These are phyloP conservation scores for Ceratina australensis DNA, from an alignment of 1,140 invertebrate genomes.

Conservation along the genomic window DNA sequence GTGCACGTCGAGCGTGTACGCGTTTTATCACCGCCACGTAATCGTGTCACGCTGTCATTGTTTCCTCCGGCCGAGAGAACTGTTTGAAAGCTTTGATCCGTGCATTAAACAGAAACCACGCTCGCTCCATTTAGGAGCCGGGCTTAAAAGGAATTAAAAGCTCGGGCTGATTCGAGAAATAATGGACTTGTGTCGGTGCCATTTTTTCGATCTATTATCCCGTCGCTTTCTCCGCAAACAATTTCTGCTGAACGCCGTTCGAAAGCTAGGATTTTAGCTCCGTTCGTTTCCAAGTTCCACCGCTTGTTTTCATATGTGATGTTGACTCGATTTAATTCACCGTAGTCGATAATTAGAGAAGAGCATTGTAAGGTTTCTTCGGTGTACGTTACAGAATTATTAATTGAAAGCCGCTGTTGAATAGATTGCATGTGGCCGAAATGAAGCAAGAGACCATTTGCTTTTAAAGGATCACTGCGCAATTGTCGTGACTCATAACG, in stretches of 20 bases:
- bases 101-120: neutral
- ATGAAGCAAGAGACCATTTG: neutral
- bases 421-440: neutral
- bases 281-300: too few relatives aligned
- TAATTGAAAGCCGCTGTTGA: neutral
- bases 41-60: neutral
- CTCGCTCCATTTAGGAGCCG: neutral
- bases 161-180: too few relatives aligned
- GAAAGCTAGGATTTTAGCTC: conserved; percentile 16
- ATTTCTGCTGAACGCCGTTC: conserved; percentile 3
- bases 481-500: too few relatives aligned
- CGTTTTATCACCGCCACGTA: neutral
- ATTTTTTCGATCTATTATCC: conserved; percentile 9
- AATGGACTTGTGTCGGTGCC: neutral
- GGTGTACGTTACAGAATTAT: neutral
- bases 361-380: conserved; percentile 9
- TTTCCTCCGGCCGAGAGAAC: neutral
- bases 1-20: too few relatives aligned
- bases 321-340: neutral
- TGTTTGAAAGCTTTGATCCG: neutral
- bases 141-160: neutral
- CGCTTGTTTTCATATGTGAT: neutral
- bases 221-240: conserved; percentile 34
- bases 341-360: conserved; percentile 16
- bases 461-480: too few relatives aligned